A percentile compares a stretch with the other conserved stretches of the same genome.
Conservation (phyloP, 2,888 invertebrate species). For the Netelia melanura region DNA sequence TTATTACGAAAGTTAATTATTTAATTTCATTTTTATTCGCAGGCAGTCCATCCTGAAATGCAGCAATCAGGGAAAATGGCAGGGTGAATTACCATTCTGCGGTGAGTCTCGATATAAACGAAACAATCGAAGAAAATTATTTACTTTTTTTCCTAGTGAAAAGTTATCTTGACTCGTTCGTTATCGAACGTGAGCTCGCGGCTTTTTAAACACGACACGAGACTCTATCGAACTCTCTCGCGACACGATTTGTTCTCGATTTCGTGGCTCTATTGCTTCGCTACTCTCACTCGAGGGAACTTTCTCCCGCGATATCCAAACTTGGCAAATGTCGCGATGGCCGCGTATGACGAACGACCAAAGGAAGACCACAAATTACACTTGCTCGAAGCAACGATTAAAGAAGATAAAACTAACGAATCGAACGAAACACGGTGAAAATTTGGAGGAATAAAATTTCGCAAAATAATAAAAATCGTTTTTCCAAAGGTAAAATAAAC, state of each 20-base stretch:
- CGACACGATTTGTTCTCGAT: slow-evolving; percentile 42
- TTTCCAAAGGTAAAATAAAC: neutral
- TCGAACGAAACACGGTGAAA: neutral
- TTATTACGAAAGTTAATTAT: neutral
- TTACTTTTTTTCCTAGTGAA: neutral
- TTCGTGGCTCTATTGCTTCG: slow-evolving; percentile 45
- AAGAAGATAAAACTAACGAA: slow-evolving; percentile 13
- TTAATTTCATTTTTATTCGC: slow-evolving; percentile 71
- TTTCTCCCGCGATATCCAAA: slow-evolving; percentile 56
- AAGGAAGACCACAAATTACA: slow-evolving; percentile 51
- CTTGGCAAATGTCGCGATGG: slow-evolving; percentile 43
- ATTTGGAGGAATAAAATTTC: neutral
- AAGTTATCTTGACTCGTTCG: neutral
- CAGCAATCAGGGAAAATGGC: slow-evolving; percentile 91
- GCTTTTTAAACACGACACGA: slow-evolving; percentile 28
- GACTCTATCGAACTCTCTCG: slow-evolving; percentile 42
- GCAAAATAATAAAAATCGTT: neutral
- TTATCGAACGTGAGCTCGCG: neutral
- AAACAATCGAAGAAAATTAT: neutral
- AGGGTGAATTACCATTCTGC: slow-evolving; percentile 93
- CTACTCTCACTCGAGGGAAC: slow-evolving; percentile 43
- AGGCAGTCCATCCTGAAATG: slow-evolving; percentile 89
- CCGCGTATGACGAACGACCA: slow-evolving; percentile 37
- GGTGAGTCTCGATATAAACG: slow-evolving; percentile 86
- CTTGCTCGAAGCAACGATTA: neutral